Evolutionary conservation across 1,140 invertebrate genomes (phyloP).

Genomic region (Scylla paramamosain): DNA sequence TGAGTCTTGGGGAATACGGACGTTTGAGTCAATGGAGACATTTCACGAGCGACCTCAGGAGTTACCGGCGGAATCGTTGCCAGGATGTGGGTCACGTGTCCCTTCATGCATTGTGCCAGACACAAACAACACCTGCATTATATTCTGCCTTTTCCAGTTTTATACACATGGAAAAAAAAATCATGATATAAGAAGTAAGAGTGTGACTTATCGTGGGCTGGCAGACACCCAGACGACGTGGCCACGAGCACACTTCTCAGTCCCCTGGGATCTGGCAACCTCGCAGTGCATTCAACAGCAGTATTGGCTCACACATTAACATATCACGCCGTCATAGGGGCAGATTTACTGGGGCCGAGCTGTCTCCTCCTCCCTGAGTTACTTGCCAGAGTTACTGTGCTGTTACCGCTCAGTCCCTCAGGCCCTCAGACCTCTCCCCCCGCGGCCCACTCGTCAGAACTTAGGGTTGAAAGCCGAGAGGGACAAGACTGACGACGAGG

Average conservation of each 20-base stretch:
- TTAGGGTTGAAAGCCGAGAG: not conserved
- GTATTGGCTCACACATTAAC: conserved; percentile 68
- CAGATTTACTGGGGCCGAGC: conserved; percentile 58
- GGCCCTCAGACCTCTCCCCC: not conserved
- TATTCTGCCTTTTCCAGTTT: not conserved
- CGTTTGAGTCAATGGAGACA: conserved; percentile 56
- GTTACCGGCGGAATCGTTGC: not conserved
- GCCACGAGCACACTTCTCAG: not conserved
- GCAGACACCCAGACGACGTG: not conserved
- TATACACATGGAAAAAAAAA: not conserved
- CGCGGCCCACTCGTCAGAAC: not conserved
- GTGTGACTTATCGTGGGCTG: not conserved
- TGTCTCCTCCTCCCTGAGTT: conserved; percentile 55
- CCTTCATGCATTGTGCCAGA: not conserved
- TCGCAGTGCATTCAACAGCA: conserved; percentile 57
- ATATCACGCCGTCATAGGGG: conserved; percentile 64
- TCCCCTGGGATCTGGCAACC: conserved; percentile 49
- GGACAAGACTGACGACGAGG: not conserved
- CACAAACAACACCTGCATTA: not conserved
- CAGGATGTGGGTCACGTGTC: not conserved
- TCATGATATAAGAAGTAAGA: not conserved
- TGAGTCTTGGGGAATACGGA: not conserved
- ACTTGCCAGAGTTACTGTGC: conserved; percentile 50
- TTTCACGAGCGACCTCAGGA: conserved; percentile 46
- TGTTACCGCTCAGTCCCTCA: conserved; percentile 25